Percentiles rank a stretch among this genome's conserved stretches.
Evolutionary conservation across 2,113 vertebrate genomes (phyloP).

Genomic region (Sebastes fasciatus): DNA sequence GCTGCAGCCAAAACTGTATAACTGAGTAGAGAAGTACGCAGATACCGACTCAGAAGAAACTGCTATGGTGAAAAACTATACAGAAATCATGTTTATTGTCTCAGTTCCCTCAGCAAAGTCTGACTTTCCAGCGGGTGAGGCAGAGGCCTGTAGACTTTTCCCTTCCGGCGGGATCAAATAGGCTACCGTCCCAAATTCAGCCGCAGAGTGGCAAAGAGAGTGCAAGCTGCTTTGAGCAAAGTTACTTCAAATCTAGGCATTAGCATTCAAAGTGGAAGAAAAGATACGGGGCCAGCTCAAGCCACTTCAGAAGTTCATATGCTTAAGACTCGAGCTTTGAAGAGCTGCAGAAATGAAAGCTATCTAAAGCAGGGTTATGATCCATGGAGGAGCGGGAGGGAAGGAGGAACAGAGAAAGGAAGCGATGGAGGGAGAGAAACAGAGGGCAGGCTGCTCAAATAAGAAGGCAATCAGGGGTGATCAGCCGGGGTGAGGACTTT

Average conservation of each 20-base stretch:
- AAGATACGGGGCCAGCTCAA: constrained; percentile 63
- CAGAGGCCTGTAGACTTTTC: constrained; percentile 1
- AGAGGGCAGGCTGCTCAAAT: constrained; percentile 29
- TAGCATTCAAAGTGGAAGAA: constrained; percentile 71
- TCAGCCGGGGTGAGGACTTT: constrained; percentile 50
- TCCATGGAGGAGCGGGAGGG: constrained; percentile 46
- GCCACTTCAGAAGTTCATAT: constrained; percentile 73
- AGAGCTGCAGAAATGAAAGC: constrained; percentile 71
- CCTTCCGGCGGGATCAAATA: constrained; percentile 20
- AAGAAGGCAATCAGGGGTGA: constrained; percentile 42
- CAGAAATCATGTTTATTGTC: constrained; percentile 9
- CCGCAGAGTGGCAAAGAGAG: constrained; percentile 40
- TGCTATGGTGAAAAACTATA: background rate
- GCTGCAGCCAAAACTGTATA: background rate
- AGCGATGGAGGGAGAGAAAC: constrained; percentile 21
- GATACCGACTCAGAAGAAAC: background rate
- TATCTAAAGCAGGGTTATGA: constrained; percentile 78
- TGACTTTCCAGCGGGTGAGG: constrained; percentile 10
- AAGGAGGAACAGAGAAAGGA: constrained; percentile 27
- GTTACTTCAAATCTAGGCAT: constrained; percentile 65
- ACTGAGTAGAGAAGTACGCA: background rate
- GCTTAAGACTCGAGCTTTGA: constrained; percentile 76
- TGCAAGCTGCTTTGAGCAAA: constrained; percentile 39
- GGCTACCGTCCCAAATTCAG: constrained; percentile 35
- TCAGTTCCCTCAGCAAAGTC: constrained; percentile 25